Conservation (phyloP, 2,797 vertebrate genomes). For the Dromococcyx pavoninus region DNA sequence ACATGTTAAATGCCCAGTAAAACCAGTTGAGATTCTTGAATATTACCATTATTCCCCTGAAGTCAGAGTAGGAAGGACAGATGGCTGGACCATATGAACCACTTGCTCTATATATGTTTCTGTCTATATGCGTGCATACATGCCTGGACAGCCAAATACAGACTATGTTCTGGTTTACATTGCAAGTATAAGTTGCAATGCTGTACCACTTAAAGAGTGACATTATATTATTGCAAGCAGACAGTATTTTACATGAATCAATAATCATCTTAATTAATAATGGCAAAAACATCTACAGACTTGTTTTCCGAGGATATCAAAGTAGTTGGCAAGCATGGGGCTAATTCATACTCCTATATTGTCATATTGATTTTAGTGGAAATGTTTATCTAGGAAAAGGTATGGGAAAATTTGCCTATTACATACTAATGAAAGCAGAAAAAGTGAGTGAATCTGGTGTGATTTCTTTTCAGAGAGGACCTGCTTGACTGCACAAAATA, state of each 20-base stretch:
- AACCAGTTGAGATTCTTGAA: neutral
- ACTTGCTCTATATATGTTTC: neutral
- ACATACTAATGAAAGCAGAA: neutral
- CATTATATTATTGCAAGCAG: neutral
- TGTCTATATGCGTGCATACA: neutral
- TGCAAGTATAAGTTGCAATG: neutral
- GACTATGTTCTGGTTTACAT: neutral
- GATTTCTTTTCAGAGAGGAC: neutral
- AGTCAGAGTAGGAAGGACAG: neutral
- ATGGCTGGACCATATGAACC: neutral
- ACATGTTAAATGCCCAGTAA: neutral
- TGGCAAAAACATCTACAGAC: neutral
- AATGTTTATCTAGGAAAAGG: neutral
- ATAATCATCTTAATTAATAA: neutral
- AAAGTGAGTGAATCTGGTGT: neutral
- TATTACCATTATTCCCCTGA: neutral
- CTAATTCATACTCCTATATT: neutral
- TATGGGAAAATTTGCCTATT: neutral
- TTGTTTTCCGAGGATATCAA: neutral
- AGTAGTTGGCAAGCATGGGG: neutral
- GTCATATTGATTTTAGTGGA: neutral
- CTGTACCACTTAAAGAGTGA: neutral
- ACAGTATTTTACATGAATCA: neutral
- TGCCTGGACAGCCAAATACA: neutral
- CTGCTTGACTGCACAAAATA: neutral